A percentile compares a stretch with the other conserved stretches of the same genome.
Conservation (phyloP, 2,113 vertebrate species). For the Austrofundulus limnaeus region DNA sequence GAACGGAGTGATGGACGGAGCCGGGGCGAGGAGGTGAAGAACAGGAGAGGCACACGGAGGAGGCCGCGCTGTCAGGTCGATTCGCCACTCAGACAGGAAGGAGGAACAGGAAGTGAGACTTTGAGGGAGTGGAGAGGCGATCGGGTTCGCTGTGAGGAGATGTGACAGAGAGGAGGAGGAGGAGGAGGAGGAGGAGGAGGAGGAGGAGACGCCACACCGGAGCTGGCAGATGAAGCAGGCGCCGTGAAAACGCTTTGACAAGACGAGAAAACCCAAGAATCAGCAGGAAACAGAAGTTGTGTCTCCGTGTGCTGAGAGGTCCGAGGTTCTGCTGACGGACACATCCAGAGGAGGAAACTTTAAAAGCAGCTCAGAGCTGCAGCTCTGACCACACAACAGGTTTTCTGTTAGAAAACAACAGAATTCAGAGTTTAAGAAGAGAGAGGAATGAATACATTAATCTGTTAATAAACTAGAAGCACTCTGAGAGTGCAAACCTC, state of each 20-base stretch:
- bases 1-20: slow-evolving; percentile 30
- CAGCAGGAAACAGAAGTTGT: neutral
- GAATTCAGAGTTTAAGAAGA: too few relatives aligned
- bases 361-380: too few relatives aligned
- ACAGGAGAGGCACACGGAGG: slow-evolving; percentile 4
- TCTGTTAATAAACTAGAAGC: too few relatives aligned
- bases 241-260: neutral
- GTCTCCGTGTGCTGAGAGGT: neutral
- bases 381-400: too few relatives aligned
- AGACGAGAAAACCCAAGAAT: too few relatives aligned
- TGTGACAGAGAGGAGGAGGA: slow-evolving; percentile 15
- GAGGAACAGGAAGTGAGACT: slow-evolving; percentile 32
- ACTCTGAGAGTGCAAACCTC: too few relatives aligned
- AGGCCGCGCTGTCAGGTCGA: slow-evolving; percentile 26
- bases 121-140: slow-evolving; percentile 15
- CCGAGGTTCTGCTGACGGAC: too few relatives aligned
- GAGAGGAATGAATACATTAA: too few relatives aligned
- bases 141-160: slow-evolving; percentile 14
- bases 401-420: too few relatives aligned
- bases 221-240: neutral
- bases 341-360: neutral
- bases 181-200: too few relatives aligned
- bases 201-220: slow-evolving; percentile 2
- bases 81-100: slow-evolving; percentile 15
- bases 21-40: slow-evolving; percentile 1